phyloP scores from a whole-genome alignment of 2,888 invertebrate genomes.

The Resseliella maxima region DNA sequence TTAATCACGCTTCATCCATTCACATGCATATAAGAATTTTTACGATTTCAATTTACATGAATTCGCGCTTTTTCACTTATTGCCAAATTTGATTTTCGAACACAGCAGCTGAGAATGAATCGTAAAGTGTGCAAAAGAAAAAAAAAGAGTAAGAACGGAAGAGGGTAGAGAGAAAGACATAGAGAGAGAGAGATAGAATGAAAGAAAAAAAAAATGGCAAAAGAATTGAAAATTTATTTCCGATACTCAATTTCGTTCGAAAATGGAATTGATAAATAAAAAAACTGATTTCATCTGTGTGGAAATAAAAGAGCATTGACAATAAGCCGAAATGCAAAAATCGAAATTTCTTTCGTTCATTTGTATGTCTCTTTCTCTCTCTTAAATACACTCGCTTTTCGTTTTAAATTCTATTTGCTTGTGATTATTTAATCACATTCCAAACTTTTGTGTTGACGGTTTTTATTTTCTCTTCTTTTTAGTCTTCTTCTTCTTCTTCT shows the following conservation, averaged over 20 bases:
- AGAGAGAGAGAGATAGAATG: not conserved
- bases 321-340: not conserved
- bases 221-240: not conserved
- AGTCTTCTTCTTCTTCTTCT: too few species aligned
- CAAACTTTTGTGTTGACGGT: constrained; percentile 25
- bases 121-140: not conserved
- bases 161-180: not conserved
- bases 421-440: constrained; percentile 27
- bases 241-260: not conserved
- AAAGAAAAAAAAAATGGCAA: not conserved
- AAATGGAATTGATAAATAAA: not conserved
- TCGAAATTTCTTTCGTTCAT: too few species aligned
- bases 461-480: constrained; percentile 6
- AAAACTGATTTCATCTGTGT: not conserved
- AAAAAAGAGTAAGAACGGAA: not conserved
- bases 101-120: not conserved
- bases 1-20: constrained; percentile 6
- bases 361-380: not conserved
- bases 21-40: not conserved
- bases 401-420: not conserved
- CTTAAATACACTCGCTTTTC: too few species aligned
- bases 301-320: not conserved
- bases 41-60: constrained; percentile 22
- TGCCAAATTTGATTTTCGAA: constrained; percentile 7
- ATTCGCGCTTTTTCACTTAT: not conserved